A percentile compares a stretch with the other conserved stretches of the same genome.
Evolutionary conservation across 1,140 invertebrate genomes (phyloP).

Genomic region (Camponotus vicinus): DNA sequence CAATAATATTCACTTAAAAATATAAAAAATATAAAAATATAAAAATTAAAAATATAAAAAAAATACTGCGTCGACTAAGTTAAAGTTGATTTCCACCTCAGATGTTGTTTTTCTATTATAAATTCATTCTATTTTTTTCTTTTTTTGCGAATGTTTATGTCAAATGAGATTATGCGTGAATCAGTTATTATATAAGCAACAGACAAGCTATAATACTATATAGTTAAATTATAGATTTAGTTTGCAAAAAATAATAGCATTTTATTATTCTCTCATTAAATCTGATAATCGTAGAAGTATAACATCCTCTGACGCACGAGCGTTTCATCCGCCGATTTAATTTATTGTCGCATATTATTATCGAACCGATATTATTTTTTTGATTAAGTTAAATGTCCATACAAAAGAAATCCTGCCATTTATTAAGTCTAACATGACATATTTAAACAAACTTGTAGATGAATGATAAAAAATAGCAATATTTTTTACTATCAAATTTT

Average conservation of each 20-base stretch:
- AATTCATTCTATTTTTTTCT: not conserved
- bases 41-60: not conserved
- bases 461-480: constrained; percentile 6
- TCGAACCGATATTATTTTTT: not conserved
- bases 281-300: not conserved
- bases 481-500: not conserved
- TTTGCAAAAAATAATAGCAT: constrained; percentile 29
- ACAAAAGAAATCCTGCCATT: not conserved
- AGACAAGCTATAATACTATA: not conserved
- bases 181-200: constrained; percentile 9
- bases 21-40: not conserved
- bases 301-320: not conserved
- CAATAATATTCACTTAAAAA: not conserved
- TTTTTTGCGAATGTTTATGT: not conserved
- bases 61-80: not conserved
- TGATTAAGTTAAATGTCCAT: not conserved
- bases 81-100: not conserved
- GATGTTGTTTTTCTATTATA: not conserved
- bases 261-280: constrained; percentile 41
- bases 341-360: constrained; percentile 19
- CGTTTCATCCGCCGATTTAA: not conserved
- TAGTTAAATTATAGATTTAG: not conserved
- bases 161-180: not conserved
- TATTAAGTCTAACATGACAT: not conserved
- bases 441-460: not conserved